Conservation (phyloP, 2,113 vertebrate genomes). For the Dermatemys mawii region DNA sequence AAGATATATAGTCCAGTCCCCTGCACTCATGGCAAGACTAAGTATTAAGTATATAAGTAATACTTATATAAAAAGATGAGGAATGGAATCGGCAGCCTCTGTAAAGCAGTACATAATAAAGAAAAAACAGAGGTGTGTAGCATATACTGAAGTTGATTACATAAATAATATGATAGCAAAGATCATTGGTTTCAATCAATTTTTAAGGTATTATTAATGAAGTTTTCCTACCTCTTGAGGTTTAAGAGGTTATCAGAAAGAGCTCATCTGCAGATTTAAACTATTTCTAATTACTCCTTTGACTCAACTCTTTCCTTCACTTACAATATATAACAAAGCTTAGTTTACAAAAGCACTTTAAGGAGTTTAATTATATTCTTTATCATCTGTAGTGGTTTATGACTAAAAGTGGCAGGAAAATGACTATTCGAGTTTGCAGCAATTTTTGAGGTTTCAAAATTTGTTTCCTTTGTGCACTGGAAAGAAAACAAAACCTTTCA, state of each 20-base stretch:
- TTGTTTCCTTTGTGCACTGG: background rate
- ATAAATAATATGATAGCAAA: background rate
- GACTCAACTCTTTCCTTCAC: background rate
- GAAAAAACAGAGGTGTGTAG: background rate
- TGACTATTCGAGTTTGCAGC: background rate
- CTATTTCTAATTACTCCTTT: background rate
- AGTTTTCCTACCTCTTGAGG: background rate
- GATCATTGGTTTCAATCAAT: background rate
- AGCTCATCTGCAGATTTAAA: background rate
- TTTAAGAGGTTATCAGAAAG: background rate
- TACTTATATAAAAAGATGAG: background rate
- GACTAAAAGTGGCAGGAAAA: background rate
- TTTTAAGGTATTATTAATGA: background rate
- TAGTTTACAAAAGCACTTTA: background rate
- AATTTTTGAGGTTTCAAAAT: background rate
- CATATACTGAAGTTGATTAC: background rate
- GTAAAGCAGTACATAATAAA: background rate
- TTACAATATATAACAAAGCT: background rate
- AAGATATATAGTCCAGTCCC: too few relatives aligned
- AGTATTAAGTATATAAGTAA: too few relatives aligned
- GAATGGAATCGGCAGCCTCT: background rate
- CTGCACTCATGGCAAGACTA: too few relatives aligned
- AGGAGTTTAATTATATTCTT: background rate
- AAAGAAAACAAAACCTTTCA: background rate
- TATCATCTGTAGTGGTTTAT: background rate